Percentiles rank a stretch among this genome's conserved stretches.
Evolutionary conservation across 37 sponge, comb jelly and placozoan species (phyloP).

Genomic region (Beroe ovata): DNA sequence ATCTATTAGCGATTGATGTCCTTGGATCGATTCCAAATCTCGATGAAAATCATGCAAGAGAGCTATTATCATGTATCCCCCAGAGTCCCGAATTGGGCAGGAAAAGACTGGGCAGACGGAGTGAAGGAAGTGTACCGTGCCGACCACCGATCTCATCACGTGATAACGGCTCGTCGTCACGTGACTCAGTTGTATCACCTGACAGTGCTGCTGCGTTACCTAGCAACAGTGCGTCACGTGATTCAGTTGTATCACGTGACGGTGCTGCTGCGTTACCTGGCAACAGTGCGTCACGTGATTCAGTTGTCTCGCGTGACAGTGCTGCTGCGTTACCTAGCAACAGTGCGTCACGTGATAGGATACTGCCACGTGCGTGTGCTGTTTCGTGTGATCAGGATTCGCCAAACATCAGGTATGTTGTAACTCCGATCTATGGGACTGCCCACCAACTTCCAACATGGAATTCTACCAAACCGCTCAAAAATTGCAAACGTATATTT

Average conservation of each 20-base stretch:
- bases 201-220: not conserved
- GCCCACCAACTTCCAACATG: no score
- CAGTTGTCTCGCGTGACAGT: not conserved
- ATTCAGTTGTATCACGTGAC: not conserved
- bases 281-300: not conserved
- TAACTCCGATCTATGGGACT: no score
- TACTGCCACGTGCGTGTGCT: not conserved
- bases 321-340: not conserved
- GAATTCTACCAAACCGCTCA: not conserved
- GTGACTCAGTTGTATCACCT: not conserved
- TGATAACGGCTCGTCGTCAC: not conserved
- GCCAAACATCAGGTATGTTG: not conserved
- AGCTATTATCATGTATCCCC: no score
- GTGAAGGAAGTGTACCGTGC: not conserved
- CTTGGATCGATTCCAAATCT: no score
- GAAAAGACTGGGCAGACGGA: not conserved
- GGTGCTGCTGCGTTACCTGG: not conserved
- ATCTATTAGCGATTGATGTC: no score
- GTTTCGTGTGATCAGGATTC: not conserved
- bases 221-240: not conserved
- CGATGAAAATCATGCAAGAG: no score
- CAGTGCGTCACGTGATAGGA: not conserved
- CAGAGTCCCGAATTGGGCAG: not conserved
- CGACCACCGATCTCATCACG: constrained; percentile 8
- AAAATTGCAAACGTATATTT: no score